phyloP scores from a whole-genome alignment of 1,140 invertebrate species.

The Neotoxoptera formosana region DNA sequence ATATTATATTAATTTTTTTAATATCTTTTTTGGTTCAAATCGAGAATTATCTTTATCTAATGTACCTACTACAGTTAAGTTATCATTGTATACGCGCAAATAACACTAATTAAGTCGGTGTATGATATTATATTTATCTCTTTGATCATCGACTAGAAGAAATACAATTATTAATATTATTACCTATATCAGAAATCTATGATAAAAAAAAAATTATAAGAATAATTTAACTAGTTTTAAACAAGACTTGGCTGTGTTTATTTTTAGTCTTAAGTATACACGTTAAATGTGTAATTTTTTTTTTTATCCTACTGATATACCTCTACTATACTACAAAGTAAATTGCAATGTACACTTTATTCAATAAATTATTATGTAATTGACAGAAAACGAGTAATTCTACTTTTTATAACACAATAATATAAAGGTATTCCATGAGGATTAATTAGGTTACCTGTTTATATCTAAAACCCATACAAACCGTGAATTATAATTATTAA shows the following conservation, averaged over 20 bases:
- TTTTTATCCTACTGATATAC: not conserved
- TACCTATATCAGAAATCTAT: not conserved
- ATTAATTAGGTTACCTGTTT: not conserved
- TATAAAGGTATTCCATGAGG: not conserved
- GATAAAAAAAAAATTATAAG: not conserved
- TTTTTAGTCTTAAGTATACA: not conserved
- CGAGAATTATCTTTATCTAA: not conserved
- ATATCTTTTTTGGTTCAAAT: not conserved
- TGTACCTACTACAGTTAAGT: not conserved
- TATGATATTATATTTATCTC: not conserved
- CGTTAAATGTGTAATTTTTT: not conserved
- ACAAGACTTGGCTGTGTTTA: conserved; percentile 37
- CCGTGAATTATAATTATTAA: not conserved
- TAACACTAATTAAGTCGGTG: not conserved
- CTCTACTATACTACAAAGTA: not conserved
- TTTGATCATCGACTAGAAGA: not conserved
- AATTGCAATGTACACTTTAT: not conserved
- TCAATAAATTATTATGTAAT: conserved; percentile 18
- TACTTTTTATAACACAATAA: not conserved
- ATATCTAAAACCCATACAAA: not conserved
- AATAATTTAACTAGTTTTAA: conserved; percentile 40
- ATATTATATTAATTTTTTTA: conserved; percentile 22
- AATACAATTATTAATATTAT: not conserved
- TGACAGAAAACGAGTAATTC: not conserved
- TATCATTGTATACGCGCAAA: not conserved